Base-by-base conservation (phyloP, 2,113 vertebrate genomes). In the Onychostruthus taczanowskii region DNA sequence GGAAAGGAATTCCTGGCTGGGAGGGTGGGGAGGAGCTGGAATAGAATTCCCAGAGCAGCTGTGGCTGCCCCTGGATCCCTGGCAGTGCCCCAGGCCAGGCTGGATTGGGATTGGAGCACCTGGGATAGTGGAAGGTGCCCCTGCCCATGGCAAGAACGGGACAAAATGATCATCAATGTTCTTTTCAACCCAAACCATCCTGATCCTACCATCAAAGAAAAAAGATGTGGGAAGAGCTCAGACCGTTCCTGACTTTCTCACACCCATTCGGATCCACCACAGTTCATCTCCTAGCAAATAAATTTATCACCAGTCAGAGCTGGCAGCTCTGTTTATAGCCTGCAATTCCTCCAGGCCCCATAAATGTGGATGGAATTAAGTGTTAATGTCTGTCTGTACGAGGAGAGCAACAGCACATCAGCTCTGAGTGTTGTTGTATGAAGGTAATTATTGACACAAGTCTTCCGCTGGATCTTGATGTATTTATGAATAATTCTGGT, bases 271-370 rank as follows among this genome's bases (percentile, higher is more conserved):
- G 74, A 78, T 17, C 46, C 31, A 64, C 47, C 35, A 28, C 26
- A 18, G 66, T 43, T 49, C 58, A 13, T 6, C 58, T 92, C 73
- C 70, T 31, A n/a, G 30, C n/a, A 33, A 82, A 85, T 49, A 84
- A 89, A 83, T 91, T 52, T 61, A 78, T 86, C 69, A n/a, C 6
- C 77, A 76, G 23, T 19, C 79, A n/a, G 39, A 93, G 70, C 56
- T 75, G 70, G 62, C 91, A 46, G 5, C 81, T 61, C 26, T 52
- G 74, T 66, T 74, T 78, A 31, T 19, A 73, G 56, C 53, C 89
- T 94, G 91, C 76, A 97, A 35, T 53, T 81, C 35, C 68, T 93
- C 39, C 93, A 94, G n/a, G 70, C 68, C 53, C 49, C 44, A 30
- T 28, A 46, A 44, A 66, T 79, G 52, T 53, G 78, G 84, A 10